These are phyloP conservation scores for Metacarcinus magister DNA, from an alignment of 2,888 invertebrate genomes.

Conservation along the genomic window DNA sequence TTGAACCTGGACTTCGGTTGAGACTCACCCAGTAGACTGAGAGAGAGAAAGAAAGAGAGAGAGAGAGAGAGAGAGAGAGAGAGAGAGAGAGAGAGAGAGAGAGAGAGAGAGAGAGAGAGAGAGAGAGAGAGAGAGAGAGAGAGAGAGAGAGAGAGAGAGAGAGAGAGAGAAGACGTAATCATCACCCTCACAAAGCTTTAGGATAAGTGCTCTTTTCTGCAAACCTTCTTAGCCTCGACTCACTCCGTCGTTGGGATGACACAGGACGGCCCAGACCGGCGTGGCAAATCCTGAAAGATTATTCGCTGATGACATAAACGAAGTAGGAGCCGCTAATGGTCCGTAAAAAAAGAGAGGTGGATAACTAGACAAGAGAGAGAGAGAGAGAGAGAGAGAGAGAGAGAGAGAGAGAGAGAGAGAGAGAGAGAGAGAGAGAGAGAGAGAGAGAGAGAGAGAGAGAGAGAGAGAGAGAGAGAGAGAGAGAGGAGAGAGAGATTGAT, in stretches of 20 bases:
- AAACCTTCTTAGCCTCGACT: not conserved
- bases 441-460: not conserved
- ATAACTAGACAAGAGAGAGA: not conserved
- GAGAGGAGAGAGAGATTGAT: too few species aligned
- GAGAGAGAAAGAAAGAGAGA: not conserved
- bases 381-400: not conserved
- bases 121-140: conserved; percentile 32
- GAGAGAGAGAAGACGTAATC: not conserved
- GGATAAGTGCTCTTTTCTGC: not conserved
- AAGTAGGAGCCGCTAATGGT: not conserved
- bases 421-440: not conserved
- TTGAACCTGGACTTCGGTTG: too few species aligned
- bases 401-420: not conserved
- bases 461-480: too few species aligned
- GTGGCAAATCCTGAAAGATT: conserved; percentile 33
- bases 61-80: conserved; percentile 47
- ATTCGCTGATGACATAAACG: not conserved
- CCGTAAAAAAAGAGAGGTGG: not conserved
- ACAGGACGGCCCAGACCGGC: not conserved
- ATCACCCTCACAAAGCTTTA: not conserved
- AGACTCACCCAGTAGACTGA: too few species aligned
- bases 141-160: not conserved
- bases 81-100: conserved; percentile 53
- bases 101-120: conserved; percentile 53
- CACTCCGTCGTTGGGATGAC: not conserved